Conservation (phyloP, 2,797 vertebrate genomes). For the Sparus aurata region DNA sequence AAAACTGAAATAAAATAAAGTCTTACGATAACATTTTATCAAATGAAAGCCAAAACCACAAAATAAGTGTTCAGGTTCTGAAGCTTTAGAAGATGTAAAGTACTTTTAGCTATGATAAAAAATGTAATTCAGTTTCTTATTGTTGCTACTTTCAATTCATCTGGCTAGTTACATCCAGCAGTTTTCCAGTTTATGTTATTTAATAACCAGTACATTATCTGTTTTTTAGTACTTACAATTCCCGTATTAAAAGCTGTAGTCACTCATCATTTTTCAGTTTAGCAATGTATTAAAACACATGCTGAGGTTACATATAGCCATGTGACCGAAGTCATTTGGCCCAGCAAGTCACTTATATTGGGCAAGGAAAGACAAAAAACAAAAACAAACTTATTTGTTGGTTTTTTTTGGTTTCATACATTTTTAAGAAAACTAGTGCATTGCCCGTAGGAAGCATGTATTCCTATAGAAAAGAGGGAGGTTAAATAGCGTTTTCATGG, state of each 20-base stretch:
- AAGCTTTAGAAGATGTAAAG: background rate
- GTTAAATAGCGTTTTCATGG: no score
- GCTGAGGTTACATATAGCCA: background rate
- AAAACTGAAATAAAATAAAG: constrained; percentile 14
- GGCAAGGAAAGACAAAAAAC: no score
- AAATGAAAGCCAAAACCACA: background rate
- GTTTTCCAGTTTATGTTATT: no score
- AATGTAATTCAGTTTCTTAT: background rate
- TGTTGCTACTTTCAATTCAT: constrained; percentile 12
- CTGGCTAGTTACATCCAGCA: background rate
- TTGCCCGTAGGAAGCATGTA: no score
- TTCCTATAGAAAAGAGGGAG: no score
- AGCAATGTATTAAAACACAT: background rate
- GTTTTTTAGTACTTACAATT: no score
- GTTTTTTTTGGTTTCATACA: no score
- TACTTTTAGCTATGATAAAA: background rate
- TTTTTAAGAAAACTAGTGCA: no score
- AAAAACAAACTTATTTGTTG: no score
- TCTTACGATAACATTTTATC: background rate
- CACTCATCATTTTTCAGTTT: background rate
- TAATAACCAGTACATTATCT: no score
- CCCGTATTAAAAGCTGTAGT: background rate
- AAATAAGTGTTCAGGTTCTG: background rate
- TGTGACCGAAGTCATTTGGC: no score
- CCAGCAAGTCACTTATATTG: no score